Evolutionary conservation across 2,797 vertebrate genomes (phyloP).

Genomic region (Gymnodraco acuticeps): DNA sequence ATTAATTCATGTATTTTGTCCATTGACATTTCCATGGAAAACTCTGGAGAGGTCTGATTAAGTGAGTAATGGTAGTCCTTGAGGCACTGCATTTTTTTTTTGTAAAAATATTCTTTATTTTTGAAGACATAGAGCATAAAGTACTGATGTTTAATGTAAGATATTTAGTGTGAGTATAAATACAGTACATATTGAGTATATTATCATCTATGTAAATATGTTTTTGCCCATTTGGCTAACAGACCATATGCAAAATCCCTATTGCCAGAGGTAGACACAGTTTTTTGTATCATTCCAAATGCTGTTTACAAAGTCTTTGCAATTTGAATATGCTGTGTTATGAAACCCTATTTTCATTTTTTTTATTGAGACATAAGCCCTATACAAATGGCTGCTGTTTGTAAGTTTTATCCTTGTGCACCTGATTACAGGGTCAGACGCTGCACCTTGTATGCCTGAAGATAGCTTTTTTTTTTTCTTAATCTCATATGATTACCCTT

Average conservation of each 20-base stretch:
- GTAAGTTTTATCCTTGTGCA: slow-evolving; percentile 40
- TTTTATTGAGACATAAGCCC: slow-evolving; percentile 7
- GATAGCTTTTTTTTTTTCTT: slow-evolving; percentile 51
- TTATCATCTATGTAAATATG: not conserved
- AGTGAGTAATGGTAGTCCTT: not conserved
- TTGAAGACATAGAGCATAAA: not conserved
- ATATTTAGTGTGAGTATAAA: slow-evolving; percentile 4
- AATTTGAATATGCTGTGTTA: not conserved
- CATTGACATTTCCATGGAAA: not conserved
- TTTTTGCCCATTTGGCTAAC: not conserved
- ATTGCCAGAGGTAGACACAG: too few species aligned
- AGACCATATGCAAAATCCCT: not conserved
- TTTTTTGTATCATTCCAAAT: not conserved
- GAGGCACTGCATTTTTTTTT: not conserved
- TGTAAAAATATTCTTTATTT: not conserved
- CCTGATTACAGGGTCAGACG: slow-evolving; percentile 53
- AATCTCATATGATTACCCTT: slow-evolving; percentile 79
- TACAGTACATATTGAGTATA: not conserved
- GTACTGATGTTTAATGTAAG: not conserved
- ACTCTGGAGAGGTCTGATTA: not conserved
- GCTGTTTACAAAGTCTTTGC: slow-evolving; percentile 2
- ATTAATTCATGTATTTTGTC: not conserved
- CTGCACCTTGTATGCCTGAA: slow-evolving; percentile 43
- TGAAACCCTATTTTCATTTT: slow-evolving; percentile 1
- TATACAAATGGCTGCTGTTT: slow-evolving; percentile 14